A percentile compares a stretch with the other conserved stretches of the same genome.
phyloP scores from a whole-genome alignment of 2,888 invertebrate species.

The Spilosoma lubricipeda region DNA sequence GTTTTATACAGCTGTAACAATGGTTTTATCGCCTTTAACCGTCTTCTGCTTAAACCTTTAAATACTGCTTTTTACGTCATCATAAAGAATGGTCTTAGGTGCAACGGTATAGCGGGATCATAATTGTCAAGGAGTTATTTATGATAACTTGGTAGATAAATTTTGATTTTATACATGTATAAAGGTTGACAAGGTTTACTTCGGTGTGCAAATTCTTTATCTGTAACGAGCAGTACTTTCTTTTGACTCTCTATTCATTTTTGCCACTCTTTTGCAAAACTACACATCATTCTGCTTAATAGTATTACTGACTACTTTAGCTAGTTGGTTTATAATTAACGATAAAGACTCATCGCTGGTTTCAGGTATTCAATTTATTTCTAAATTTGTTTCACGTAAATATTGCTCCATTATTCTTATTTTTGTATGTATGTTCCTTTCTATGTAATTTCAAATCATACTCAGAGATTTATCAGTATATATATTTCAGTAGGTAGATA shows the following conservation, averaged over 20 bases:
- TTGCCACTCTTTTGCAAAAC: too few species aligned
- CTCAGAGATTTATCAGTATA: neutral
- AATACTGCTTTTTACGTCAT: constrained; percentile 42
- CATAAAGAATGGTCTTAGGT: constrained; percentile 37
- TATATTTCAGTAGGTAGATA: neutral
- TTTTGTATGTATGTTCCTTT: too few species aligned
- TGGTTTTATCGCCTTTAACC: constrained; percentile 48
- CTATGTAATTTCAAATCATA: too few species aligned
- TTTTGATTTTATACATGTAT: neutral
- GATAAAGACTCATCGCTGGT: too few species aligned
- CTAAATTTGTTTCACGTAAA: too few species aligned
- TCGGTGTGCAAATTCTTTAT: neutral
- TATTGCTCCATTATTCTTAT: too few species aligned
- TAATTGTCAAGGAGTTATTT: constrained; percentile 16
- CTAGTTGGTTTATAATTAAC: too few species aligned
- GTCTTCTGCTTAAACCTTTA: constrained; percentile 49
- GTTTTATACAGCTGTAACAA: constrained; percentile 51
- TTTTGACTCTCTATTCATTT: too few species aligned
- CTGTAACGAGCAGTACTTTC: neutral
- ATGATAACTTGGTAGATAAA: constrained; percentile 2
- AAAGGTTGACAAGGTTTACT: neutral
- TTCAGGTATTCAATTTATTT: too few species aligned
- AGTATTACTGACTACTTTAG: too few species aligned
- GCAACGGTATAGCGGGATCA: constrained; percentile 17
- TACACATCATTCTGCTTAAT: too few species aligned